Evolutionary conservation across 2,888 invertebrate species (phyloP).

Genomic region (Tortrix viridana): DNA sequence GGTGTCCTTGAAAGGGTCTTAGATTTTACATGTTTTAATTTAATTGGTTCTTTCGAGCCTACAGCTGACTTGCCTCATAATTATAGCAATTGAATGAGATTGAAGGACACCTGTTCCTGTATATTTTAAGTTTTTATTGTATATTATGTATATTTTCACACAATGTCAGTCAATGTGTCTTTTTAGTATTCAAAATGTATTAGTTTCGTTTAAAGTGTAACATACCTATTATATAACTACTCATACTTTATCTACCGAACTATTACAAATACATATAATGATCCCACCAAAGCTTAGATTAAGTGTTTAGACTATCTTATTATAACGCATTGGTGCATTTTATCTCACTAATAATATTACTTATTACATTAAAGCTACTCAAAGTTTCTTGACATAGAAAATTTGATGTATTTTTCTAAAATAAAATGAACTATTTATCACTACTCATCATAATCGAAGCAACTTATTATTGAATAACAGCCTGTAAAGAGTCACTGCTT

Average conservation of each 20-base stretch:
- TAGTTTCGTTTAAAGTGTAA: slow-evolving; percentile 26
- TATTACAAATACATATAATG: slow-evolving; percentile 68
- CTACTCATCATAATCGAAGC: slow-evolving; percentile 31
- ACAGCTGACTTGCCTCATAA: slow-evolving; percentile 34
- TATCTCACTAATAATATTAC: slow-evolving; percentile 43
- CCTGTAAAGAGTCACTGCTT: slow-evolving; percentile 1
- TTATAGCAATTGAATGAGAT: slow-evolving; percentile 37
- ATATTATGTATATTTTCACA: slow-evolving; percentile 34
- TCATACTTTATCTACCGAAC: slow-evolving; percentile 60
- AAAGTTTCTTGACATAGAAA: slow-evolving; percentile 53
- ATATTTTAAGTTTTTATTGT: slow-evolving; percentile 34
- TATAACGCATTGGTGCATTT: slow-evolving; percentile 51
- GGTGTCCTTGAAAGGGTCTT: slow-evolving; percentile 33
- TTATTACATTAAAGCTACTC: slow-evolving; percentile 47
- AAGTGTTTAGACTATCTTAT: slow-evolving; percentile 71
- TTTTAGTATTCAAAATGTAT: slow-evolving; percentile 26
- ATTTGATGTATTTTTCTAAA: slow-evolving; percentile 58
- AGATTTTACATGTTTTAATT: slow-evolving; percentile 19
- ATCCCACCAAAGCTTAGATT: slow-evolving; percentile 83
- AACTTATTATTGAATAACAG: slow-evolving; percentile 32
- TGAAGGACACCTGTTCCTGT: slow-evolving; percentile 34
- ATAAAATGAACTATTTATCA: slow-evolving; percentile 40
- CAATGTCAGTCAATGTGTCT: slow-evolving; percentile 29
- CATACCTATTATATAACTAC: slow-evolving; percentile 29
- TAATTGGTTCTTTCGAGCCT: slow-evolving; percentile 21